phyloP scores from a whole-genome alignment of 2,888 invertebrate genomes.

The Chirona hameri region DNA sequence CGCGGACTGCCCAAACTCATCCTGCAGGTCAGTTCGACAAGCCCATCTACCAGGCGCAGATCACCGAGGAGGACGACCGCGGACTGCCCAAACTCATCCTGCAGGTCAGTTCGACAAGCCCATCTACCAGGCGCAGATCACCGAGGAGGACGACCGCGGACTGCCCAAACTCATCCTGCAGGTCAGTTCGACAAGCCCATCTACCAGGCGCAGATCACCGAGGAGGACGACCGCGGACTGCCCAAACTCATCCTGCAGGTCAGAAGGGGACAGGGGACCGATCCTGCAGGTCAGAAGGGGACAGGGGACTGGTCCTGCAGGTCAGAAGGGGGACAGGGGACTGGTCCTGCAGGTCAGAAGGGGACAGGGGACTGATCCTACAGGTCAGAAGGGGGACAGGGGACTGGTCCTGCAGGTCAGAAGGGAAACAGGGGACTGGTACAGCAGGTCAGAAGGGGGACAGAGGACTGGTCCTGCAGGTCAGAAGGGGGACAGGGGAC shows the following conservation, averaged over 20 bases:
- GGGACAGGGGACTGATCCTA: too few relatives aligned
- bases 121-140: constrained; percentile 91
- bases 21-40: constrained; percentile 70
- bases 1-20: constrained; percentile 89
- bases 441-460: too few relatives aligned
- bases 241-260: constrained; percentile 91
- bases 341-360: too few relatives aligned
- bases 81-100: constrained; percentile 89
- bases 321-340: constrained; percentile 45
- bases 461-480: too few relatives aligned
- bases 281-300: too few relatives aligned
- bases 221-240: constrained; percentile 89
- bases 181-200: constrained; percentile 73
- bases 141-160: constrained; percentile 91
- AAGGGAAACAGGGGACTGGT: too few relatives aligned
- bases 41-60: constrained; percentile 90
- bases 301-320: too few relatives aligned
- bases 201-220: constrained; percentile 91
- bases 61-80: constrained; percentile 92
- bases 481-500: too few relatives aligned
- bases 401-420: too few relatives aligned
- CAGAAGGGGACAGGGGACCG: constrained; percentile 46
- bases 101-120: constrained; percentile 72
- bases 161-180: constrained; percentile 88
- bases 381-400: too few relatives aligned